These are phyloP conservation scores for Stenotaenia linearis DNA, from an alignment of 2,888 invertebrate species.

Conservation along the genomic window DNA sequence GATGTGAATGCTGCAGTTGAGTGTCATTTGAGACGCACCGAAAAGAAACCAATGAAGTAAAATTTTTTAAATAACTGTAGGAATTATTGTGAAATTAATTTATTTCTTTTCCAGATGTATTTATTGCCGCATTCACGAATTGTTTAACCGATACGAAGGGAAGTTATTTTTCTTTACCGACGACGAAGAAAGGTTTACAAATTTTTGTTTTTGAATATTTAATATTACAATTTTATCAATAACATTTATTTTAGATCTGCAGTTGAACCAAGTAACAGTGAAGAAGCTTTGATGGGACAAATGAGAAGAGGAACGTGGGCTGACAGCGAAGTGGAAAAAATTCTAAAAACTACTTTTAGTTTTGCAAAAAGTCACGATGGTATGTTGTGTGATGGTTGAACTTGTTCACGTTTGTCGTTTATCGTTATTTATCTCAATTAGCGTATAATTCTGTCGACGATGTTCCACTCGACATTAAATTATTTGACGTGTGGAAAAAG, in stretches of 20 bases:
- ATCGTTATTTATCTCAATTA: neutral
- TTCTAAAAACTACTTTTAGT: conserved; percentile 52
- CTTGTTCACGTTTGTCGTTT: no score
- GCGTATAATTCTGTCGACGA: conserved; percentile 43
- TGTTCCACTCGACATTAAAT: conserved; percentile 53
- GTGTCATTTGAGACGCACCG: conserved; percentile 55
- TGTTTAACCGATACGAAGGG: conserved; percentile 46
- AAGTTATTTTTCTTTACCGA: conserved; percentile 45
- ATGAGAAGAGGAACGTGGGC: conserved; percentile 59
- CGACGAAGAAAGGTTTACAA: conserved; percentile 29
- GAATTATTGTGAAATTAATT: neutral
- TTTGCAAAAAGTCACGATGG: neutral
- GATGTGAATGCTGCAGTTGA: conserved; percentile 53
- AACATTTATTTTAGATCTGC: neutral
- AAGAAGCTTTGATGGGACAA: conserved; percentile 41
- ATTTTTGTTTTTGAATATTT: neutral
- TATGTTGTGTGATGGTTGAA: no score
- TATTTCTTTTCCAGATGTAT: conserved; percentile 42
- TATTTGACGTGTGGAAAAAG: conserved; percentile 59
- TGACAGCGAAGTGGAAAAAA: conserved; percentile 56
- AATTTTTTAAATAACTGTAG: neutral
- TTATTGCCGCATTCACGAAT: conserved; percentile 45
- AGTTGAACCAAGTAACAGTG: conserved; percentile 30
- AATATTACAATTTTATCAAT: neutral
- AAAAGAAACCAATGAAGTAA: conserved; percentile 29